Conservation (phyloP, 2,797 vertebrate genomes). For the Alouatta caraya region DNA sequence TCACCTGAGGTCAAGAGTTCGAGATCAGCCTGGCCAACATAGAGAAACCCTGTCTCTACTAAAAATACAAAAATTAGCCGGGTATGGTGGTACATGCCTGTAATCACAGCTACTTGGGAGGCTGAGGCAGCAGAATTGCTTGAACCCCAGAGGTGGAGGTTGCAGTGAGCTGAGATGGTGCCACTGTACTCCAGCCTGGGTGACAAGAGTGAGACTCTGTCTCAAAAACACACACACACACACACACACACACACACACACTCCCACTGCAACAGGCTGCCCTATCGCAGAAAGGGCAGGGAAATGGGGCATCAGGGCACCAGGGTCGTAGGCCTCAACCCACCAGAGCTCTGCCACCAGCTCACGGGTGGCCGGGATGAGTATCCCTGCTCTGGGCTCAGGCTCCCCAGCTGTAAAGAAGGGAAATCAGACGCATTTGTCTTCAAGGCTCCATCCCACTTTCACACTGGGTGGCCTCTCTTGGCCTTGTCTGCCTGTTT, state of each 20-base stretch:
- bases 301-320: not conserved
- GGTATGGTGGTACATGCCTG: not conserved
- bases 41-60: not conserved
- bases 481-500: not conserved
- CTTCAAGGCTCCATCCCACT: not conserved
- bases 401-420: not conserved
- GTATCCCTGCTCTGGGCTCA: not conserved
- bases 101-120: not conserved
- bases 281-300: not conserved
- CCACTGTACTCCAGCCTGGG: not conserved
- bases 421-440: not conserved
- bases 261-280: not conserved
- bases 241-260: too few species aligned
- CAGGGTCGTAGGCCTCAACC: not conserved
- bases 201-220: not conserved
- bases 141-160: not conserved
- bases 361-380: not conserved
- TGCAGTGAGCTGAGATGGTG: not conserved
- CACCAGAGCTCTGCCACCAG: not conserved
- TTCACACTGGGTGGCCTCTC: not conserved
- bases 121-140: not conserved
- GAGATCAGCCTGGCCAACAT: not conserved
- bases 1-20: not conserved
- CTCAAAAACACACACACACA: too few species aligned
- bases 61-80: not conserved